Base-by-base conservation (phyloP, 2,797 vertebrate species). In the Siniperca scherzeri region DNA sequence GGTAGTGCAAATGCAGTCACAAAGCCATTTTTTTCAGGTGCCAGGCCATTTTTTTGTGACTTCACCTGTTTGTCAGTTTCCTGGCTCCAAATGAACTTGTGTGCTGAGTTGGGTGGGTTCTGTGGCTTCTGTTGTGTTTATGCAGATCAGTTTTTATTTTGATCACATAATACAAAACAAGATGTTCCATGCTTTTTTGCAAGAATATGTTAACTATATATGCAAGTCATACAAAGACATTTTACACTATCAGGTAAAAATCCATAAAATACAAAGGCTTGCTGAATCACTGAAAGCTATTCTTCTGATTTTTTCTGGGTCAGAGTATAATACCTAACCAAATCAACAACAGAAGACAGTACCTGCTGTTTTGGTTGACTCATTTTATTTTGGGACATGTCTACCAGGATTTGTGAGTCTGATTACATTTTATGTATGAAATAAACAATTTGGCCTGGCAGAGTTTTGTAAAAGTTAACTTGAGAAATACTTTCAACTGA, bases 381-480 rank as follows among this genome's bases (percentile, higher is more conserved):
- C 36, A 57, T 59, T 77, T 74, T 16, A 48, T 62, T 70, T 52
- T 19, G 1, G 25, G 25, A 22, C 10, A 72, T 10, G 30, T 55
- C 33, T 59, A 55, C 25, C 14, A 22, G 16, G 22, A 57, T 79
- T 70, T 65, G 13, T 19, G 16, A 61, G 22, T 62, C 2, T 60
- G 13, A 55, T 56, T 56, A 48, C 2, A 33, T 65, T 72, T 57
- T 65, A 30, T 57, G 17, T 5, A 25, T 59, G 8, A 38, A 77
- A 85, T 42, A 50, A 69, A 81, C 6, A 19, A 56, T 78, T 42
- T 74, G 44, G 38, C 13, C 10, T 17, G 5, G 11, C 14, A 60
- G 42, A 59, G 9, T 62, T 71, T 48, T 65, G 14, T 33, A 48
- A 79, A 82, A 70, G 50, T 81, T 70, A 57, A 55, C 38, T 83